Conservation (phyloP, 2,888 invertebrate genomes). For the Sesamia inferens region DNA sequence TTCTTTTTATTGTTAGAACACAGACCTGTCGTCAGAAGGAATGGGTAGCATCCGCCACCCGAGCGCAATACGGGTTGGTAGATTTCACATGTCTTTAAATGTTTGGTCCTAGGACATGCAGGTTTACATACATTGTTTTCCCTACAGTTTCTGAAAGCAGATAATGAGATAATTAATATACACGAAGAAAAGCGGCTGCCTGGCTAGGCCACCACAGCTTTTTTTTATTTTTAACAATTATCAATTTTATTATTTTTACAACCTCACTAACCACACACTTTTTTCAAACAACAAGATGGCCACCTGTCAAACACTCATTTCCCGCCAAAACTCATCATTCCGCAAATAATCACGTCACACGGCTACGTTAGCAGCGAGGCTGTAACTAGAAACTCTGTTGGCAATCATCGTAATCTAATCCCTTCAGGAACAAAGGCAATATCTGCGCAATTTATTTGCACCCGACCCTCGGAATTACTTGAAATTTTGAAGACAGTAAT, state of each 20-base stretch:
- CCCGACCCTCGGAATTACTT: constrained; percentile 54
- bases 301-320: constrained; percentile 42
- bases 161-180: too few species aligned
- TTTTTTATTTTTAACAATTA: neutral
- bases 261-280: constrained; percentile 2
- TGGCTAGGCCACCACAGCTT: too few species aligned
- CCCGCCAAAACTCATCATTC: constrained; percentile 43
- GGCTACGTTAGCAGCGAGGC: constrained; percentile 43
- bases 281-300: constrained; percentile 34
- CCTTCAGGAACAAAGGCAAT: constrained; percentile 53
- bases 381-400: constrained; percentile 50
- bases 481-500: constrained; percentile 56
- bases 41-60: too few species aligned
- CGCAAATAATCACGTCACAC: constrained; percentile 38
- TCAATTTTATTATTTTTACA: too few species aligned
- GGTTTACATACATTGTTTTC: too few species aligned
- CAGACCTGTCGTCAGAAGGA: too few species aligned
- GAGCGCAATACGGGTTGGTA: too few species aligned
- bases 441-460: constrained; percentile 59
- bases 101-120: too few species aligned
- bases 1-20: too few species aligned
- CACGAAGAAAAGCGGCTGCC: too few species aligned
- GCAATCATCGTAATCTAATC: constrained; percentile 62
- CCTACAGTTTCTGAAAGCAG: too few species aligned
- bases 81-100: too few species aligned